Evolutionary conservation across 2,797 vertebrate species (phyloP).

Genomic region (Morus bassanus): DNA sequence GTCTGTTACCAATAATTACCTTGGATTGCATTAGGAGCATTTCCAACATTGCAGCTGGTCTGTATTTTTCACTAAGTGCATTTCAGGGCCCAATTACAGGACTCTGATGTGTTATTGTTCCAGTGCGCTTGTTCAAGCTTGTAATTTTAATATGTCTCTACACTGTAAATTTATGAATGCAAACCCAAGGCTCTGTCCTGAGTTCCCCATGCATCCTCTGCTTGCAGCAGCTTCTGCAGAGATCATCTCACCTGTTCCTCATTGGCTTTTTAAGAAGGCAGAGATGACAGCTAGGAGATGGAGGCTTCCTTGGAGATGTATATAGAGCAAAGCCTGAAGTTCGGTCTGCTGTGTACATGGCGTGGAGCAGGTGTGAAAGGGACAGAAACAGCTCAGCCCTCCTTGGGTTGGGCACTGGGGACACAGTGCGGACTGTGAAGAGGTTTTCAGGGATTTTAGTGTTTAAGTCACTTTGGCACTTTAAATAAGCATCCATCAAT

Average conservation of each 20-base stretch:
- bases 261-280: background rate
- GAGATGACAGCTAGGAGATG: background rate
- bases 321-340: background rate
- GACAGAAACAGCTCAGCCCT: background rate
- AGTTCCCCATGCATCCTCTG: rapidly evolving
- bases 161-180: background rate
- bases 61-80: constrained; percentile 36
- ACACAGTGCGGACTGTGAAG: background rate
- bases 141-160: constrained; percentile 50
- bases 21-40: constrained; percentile 68
- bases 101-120: constrained; percentile 67
- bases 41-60: constrained; percentile 63
- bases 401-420: background rate
- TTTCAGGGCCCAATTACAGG: constrained; percentile 63
- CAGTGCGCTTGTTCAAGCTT: constrained; percentile 33
- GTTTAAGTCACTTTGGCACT: background rate
- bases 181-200: background rate
- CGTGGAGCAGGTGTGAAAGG: background rate
- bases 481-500: background rate
- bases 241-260: background rate
- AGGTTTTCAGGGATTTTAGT: background rate
- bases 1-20: constrained; percentile 69
- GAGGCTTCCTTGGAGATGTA: background rate
- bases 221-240: background rate
- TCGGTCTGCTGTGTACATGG: background rate